phyloP scores from a whole-genome alignment of 2,888 invertebrate genomes.

The Elmis aenea region DNA sequence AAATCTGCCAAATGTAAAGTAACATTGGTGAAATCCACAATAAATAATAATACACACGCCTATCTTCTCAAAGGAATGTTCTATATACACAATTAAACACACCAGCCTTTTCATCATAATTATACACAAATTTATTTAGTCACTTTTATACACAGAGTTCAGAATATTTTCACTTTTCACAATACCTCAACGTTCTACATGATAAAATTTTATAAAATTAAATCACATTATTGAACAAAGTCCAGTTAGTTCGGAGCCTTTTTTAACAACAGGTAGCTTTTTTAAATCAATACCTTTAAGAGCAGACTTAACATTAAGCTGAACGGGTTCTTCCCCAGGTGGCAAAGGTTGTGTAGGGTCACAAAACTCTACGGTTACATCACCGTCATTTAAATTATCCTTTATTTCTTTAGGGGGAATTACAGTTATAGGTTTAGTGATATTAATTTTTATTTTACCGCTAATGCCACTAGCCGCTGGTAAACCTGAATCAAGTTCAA shows the following conservation, averaged over 20 bases:
- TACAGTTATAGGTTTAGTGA: constrained; percentile 61
- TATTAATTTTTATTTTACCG: constrained; percentile 76
- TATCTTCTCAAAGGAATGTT: no score
- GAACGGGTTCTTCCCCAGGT: constrained; percentile 52
- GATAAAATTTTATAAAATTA: no score
- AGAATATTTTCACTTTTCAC: no score
- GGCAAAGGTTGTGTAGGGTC: constrained; percentile 52
- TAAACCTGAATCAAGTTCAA: constrained; percentile 49
- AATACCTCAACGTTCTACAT: no score
- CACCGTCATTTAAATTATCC: constrained; percentile 19
- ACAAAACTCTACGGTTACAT: constrained; percentile 17
- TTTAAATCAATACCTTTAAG: constrained; percentile 63
- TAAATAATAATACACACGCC: no score
- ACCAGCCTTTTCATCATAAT: no score
- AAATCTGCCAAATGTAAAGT: no score
- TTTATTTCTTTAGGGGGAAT: constrained; percentile 47
- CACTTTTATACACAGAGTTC: no score
- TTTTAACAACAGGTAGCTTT: constrained; percentile 65
- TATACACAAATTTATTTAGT: no score
- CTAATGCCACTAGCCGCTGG: constrained; percentile 37
- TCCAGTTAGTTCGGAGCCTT: constrained; percentile 77
- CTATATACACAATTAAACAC: no score
- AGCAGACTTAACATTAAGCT: constrained; percentile 59
- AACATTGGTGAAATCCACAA: no score
- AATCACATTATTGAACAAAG: constrained; percentile 81